A percentile compares a stretch with the other conserved stretches of the same genome.
phyloP scores from a whole-genome alignment of 2,113 vertebrate genomes.

The Diadophis punctatus region DNA sequence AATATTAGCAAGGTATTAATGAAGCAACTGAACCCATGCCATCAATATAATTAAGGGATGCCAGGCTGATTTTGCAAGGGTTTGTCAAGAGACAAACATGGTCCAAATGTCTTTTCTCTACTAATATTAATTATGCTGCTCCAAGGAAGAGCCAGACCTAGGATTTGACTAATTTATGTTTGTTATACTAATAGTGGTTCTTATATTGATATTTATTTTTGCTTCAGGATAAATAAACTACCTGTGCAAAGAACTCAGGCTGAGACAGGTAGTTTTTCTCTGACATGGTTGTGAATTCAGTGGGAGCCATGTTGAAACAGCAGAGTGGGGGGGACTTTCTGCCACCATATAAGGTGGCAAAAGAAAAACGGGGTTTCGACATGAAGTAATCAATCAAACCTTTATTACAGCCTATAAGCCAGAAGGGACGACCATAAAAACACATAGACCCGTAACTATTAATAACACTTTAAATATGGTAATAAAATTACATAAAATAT shows the following conservation, averaged over 20 bases:
- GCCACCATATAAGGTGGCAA: neutral
- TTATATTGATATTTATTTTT: neutral
- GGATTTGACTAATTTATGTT: neutral
- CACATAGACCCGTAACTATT: neutral
- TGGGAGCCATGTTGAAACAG: neutral
- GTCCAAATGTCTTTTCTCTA: neutral
- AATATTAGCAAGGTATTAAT: slow-evolving; percentile 1
- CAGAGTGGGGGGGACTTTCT: neutral
- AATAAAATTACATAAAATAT: neutral
- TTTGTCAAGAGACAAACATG: neutral
- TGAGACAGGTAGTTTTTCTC: neutral
- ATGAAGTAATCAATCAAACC: neutral
- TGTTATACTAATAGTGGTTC: neutral
- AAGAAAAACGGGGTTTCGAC: neutral
- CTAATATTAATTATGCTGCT: neutral
- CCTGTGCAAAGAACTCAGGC: neutral
- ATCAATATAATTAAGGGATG: neutral
- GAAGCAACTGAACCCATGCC: neutral
- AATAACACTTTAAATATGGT: neutral
- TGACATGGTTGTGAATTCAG: neutral
- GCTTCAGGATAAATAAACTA: neutral
- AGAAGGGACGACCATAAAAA: neutral
- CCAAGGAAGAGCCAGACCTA: neutral
- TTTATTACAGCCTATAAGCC: neutral
- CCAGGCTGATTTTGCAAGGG: neutral